A percentile compares a stretch with the other conserved stretches of the same genome.
These are phyloP conservation scores for Epizoanthus rinbou DNA, from an alignment of 92 coral and sea anemone species.

Conservation along the genomic window DNA sequence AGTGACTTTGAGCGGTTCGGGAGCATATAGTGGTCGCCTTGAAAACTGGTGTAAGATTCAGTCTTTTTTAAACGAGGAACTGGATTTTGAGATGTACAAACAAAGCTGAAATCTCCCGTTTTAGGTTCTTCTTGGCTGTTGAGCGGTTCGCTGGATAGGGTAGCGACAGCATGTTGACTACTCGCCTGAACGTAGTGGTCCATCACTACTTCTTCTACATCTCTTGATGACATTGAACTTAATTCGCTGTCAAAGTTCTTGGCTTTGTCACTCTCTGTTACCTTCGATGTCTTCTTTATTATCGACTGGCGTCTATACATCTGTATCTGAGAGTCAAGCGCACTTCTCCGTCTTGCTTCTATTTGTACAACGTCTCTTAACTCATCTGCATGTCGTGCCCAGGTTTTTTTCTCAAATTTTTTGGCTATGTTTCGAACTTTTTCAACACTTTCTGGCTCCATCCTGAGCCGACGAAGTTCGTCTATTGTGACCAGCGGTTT, in stretches of 20 bases:
- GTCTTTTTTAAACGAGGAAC: not conserved
- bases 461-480: slow-evolving; percentile 32
- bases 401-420: slow-evolving; percentile 59
- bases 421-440: slow-evolving; percentile 50
- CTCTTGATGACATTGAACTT: too few species aligned
- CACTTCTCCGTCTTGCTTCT: slow-evolving; percentile 18
- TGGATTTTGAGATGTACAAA: not conserved
- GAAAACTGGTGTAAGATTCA: slow-evolving; percentile 8
- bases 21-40: not conserved
- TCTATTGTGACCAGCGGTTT: slow-evolving; percentile 20
- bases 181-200: too few species aligned
- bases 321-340: slow-evolving; percentile 9
- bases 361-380: not conserved
- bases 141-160: not conserved
- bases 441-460: slow-evolving; percentile 39
- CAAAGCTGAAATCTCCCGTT: not conserved
- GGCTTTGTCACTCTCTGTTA: not conserved
- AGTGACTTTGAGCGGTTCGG: slow-evolving; percentile 19
- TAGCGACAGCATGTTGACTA: too few species aligned
- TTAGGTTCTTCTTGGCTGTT: not conserved
- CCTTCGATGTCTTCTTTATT: not conserved
- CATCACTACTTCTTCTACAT: too few species aligned
- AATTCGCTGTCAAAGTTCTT: slow-evolving; percentile 1
- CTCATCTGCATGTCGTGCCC: slow-evolving; percentile 58
- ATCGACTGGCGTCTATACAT: slow-evolving; percentile 10